Evolutionary conservation across 2,113 vertebrate species (phyloP).

Genomic region (Acanthisitta chloris): DNA sequence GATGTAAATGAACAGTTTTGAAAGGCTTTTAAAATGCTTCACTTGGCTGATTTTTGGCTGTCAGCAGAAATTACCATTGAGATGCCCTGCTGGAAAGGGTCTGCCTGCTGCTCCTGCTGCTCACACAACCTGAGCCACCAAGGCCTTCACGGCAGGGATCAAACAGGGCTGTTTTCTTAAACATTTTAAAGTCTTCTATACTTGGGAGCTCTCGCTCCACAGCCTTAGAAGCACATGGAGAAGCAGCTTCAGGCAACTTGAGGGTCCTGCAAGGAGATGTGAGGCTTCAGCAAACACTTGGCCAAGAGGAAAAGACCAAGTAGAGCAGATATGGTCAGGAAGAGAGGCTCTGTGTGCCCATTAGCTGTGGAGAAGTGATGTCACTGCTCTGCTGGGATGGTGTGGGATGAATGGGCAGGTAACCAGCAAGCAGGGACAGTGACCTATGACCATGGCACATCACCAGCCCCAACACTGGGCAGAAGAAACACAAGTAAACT

Average conservation of each 20-base stretch:
- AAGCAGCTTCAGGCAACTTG: background rate
- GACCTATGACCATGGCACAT: background rate
- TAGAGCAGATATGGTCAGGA: rapidly evolving
- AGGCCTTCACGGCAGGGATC: background rate
- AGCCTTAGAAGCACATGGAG: background rate
- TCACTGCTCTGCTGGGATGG: background rate
- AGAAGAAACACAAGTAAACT: background rate
- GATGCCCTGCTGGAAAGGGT: background rate
- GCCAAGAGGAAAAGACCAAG: background rate
- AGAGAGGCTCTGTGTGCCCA: rapidly evolving
- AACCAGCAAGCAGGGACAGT: background rate
- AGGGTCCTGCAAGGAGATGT: background rate
- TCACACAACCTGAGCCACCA: background rate
- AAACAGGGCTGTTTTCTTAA: background rate
- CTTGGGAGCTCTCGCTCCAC: background rate
- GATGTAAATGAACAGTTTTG: conserved; percentile 6
- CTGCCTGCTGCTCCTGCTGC: background rate
- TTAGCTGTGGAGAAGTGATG: rapidly evolving
- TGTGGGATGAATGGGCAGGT: rapidly evolving
- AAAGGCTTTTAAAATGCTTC: conserved; percentile 33
- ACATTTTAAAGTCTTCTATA: background rate
- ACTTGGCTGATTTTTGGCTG: conserved; percentile 30
- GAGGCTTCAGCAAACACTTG: background rate
- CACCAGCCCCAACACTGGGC: background rate
- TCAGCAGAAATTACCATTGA: conserved; percentile 25